These are phyloP conservation scores for Ctenopoma multispine DNA, from an alignment of 2,797 vertebrate genomes.

Conservation along the genomic window DNA sequence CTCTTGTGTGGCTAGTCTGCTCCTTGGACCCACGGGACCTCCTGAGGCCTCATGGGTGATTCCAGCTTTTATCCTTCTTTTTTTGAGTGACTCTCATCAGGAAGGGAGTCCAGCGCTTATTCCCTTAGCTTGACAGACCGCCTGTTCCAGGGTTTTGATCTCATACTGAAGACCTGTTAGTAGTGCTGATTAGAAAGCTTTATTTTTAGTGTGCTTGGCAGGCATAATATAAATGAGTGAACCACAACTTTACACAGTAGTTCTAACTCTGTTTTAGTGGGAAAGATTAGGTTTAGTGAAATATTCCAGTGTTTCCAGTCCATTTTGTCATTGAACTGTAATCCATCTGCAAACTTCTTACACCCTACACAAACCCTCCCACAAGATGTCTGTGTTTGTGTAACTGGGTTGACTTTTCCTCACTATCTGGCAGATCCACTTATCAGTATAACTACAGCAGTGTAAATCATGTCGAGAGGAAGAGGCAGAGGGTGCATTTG, in stretches of 20 bases:
- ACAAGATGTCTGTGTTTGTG: conserved; percentile 59
- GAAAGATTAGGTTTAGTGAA: conserved; percentile 30
- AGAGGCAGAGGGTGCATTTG: conserved; percentile 54
- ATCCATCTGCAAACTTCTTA: conserved; percentile 47
- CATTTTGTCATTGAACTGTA: conserved; percentile 53
- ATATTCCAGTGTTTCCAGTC: conserved; percentile 32
- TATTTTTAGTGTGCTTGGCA: conserved; percentile 29
- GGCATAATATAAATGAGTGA: conserved; percentile 39
- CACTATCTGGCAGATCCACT: conserved; percentile 69
- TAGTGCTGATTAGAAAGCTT: conserved; percentile 45
- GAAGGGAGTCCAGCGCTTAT: conserved; percentile 41
- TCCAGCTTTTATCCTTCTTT: conserved; percentile 60
- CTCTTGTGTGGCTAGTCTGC: conserved; percentile 37
- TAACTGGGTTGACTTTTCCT: conserved; percentile 59
- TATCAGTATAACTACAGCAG: conserved; percentile 69
- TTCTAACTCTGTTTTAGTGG: conserved; percentile 13
- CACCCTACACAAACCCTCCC: conserved; percentile 43
- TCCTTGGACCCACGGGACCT: conserved; percentile 50
- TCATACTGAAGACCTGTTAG: conserved; percentile 31
- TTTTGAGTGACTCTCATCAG: conserved; percentile 41
- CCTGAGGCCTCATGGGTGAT: conserved; percentile 53
- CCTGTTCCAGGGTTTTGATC: conserved; percentile 35
- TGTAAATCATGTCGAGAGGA: conserved; percentile 69
- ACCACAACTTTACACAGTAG: conserved; percentile 14
- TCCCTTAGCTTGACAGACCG: conserved; percentile 43